phyloP scores from a whole-genome alignment of 2,113 vertebrate genomes.

The Psammodynastes pulverulentus region DNA sequence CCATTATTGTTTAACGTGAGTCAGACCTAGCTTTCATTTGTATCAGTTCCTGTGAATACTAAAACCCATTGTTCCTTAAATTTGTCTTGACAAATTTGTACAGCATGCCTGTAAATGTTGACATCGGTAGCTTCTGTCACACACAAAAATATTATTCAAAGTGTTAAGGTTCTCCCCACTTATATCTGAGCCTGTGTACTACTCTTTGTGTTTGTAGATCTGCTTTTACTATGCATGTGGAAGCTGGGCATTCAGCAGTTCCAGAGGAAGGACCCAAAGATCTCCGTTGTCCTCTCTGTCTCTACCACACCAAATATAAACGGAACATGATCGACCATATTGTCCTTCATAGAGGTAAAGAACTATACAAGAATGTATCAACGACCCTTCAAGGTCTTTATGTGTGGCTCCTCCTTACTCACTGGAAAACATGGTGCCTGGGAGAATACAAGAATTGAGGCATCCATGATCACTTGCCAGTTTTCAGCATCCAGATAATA shows the following conservation, averaged over 20 bases:
- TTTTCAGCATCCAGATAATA: background rate
- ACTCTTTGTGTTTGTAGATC: conserved; percentile 73
- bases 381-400: background rate
- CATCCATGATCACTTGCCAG: background rate
- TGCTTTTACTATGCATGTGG: conserved; percentile 93
- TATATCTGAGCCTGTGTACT: conserved; percentile 19
- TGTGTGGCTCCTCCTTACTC: background rate
- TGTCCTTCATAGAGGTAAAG: conserved; percentile 92
- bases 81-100: background rate
- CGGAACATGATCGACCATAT: conserved; percentile 99
- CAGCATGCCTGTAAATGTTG: conserved; percentile 20
- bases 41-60: background rate
- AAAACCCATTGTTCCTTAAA: background rate
- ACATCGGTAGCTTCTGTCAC: conserved; percentile 32
- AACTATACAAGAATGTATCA: background rate
- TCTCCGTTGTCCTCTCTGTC: conserved; percentile 94
- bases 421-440: background rate
- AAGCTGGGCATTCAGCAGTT: conserved; percentile 84
- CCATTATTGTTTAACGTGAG: background rate
- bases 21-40: background rate
- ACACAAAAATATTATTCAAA: background rate
- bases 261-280: conserved; percentile 88
- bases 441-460: background rate
- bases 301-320: conserved; percentile 98
- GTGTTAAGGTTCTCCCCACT: background rate